Base-by-base conservation (phyloP, 2,113 vertebrate species). In the Calonectris borealis region DNA sequence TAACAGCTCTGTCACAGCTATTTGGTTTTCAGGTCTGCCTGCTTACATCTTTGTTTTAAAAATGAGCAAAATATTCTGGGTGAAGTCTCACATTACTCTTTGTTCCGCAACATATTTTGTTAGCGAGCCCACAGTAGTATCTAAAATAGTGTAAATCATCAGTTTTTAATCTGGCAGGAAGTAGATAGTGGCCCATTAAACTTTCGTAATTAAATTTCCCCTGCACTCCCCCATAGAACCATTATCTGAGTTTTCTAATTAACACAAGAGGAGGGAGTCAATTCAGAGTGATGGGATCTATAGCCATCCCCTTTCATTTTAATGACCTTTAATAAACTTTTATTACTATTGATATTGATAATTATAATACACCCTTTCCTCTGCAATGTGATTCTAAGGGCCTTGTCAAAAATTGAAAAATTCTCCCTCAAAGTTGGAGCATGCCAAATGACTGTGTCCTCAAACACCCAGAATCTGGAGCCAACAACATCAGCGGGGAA, bases 251-350 rank as follows among this genome's bases (percentile, higher is more conserved):
- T 98, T 98, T 98, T 99, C 98, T 99, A 99, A 99, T 99, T 99
- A 99, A 99, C 99, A 98, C 98, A 98, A 97, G 98, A 98, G 99
- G 99, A 99, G 99, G 99, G 99, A 99, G 99, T 99, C 98, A 98
- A 98, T 98, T 98, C 98, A 98, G 99, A 99, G 98, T 99, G 98
- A 99, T 99, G 98, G 98, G 96, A 98, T 98, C 98, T 98, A 98
- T 98, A 98, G 98, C 98, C 98, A 98, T 98, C 99, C 98, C 99
- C 99, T 99, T 99, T 99, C 99, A 99, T 99, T 99, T 99, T 99
- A 99, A 99, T 99, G 99, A 99, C 99, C 98, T 99, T 99, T 99
- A 99, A 99, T 99, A 99, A 99, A 99, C 99, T 99, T 99, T 99
- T 99, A 99, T 99, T 99, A 98, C 98, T 98, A 98, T 98, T 98